A percentile compares a stretch with the other conserved stretches of the same genome.
Evolutionary conservation across 2,797 vertebrate species (phyloP).

Genomic region (Arrhamphus sclerolepis): DNA sequence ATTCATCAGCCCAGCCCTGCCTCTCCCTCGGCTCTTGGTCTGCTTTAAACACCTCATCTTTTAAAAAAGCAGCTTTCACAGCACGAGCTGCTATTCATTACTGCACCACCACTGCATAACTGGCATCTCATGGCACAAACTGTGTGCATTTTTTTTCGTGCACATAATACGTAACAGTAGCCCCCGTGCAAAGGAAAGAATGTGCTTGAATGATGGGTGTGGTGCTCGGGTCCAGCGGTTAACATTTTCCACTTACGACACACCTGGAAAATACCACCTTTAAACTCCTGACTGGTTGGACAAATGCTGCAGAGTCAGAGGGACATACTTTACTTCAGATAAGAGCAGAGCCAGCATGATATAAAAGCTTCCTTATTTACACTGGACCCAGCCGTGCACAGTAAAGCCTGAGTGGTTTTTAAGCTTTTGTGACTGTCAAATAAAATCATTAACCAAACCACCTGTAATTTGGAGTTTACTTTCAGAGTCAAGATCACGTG

Average conservation of each 20-base stretch:
- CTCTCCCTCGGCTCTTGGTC: constrained; percentile 4
- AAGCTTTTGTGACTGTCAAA: background rate
- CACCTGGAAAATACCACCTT: constrained; percentile 14
- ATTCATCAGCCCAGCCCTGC: constrained; percentile 36
- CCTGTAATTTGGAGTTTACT: no score
- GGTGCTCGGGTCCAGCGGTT: constrained; percentile 38
- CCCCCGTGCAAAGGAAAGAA: background rate
- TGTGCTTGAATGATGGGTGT: constrained; percentile 46
- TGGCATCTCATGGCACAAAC: background rate
- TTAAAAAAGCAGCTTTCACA: constrained; percentile 21
- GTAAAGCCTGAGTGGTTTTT: background rate
- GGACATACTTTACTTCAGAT: background rate
- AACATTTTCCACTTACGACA: constrained; percentile 42
- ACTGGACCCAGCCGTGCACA: background rate
- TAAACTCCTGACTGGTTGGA: background rate
- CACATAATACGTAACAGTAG: constrained; percentile 1
- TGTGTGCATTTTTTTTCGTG: constrained; percentile 8
- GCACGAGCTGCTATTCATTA: constrained; percentile 2
- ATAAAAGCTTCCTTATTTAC: background rate
- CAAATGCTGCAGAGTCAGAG: constrained; percentile 24
- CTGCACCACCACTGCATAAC: no score
- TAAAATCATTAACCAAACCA: background rate
- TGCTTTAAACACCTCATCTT: background rate
- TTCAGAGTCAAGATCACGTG: no score
- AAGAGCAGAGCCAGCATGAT: background rate